Conservation (phyloP, 2,888 invertebrate species). For the Saturnia japonica region DNA sequence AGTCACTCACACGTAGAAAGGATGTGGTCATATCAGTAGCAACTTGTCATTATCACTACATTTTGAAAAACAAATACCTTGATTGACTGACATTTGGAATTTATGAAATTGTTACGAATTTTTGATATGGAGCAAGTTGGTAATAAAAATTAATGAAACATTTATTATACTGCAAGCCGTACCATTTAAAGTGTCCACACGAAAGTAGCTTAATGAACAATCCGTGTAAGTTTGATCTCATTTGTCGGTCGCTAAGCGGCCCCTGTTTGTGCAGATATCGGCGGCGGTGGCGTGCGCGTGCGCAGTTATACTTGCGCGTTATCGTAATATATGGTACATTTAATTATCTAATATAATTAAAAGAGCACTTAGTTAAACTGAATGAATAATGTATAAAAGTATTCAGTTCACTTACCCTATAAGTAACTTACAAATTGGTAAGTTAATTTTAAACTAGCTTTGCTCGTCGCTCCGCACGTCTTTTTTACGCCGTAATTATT, state of each 20-base stretch:
- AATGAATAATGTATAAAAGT: neutral
- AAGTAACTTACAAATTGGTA: neutral
- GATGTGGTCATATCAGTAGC: neutral
- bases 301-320: conserved; percentile 14
- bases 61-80: neutral
- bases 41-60: neutral
- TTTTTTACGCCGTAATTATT: neutral
- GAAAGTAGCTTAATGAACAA: conserved; percentile 60
- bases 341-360: conserved; percentile 15
- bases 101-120: neutral
- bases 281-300: conserved; percentile 18
- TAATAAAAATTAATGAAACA: neutral
- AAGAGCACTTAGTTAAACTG: conserved; percentile 9
- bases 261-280: conserved; percentile 18
- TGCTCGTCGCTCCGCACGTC: neutral
- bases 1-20: no score
- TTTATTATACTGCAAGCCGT: conserved; percentile 42
- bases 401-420: neutral
- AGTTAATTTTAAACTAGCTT: neutral
- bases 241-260: conserved; percentile 45
- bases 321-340: conserved; percentile 2
- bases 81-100: neutral
- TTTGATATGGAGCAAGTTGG: neutral
- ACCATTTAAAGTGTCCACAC: conserved; percentile 46
- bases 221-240: conserved; percentile 57